Conservation (phyloP, 2,113 vertebrate genomes). For the Sinocyclocheilus anshuiensis region DNA sequence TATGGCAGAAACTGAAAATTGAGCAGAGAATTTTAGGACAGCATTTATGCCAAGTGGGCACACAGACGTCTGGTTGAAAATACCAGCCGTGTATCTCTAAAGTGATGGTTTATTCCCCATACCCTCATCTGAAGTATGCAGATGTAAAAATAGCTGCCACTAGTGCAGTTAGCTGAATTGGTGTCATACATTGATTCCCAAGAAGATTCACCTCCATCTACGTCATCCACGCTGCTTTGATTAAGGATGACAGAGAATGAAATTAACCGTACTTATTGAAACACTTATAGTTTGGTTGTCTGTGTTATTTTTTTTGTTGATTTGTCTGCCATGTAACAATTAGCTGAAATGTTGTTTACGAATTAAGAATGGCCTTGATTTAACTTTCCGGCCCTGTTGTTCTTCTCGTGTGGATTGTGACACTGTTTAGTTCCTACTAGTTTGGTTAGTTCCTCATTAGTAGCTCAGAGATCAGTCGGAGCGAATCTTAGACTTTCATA, state of each 20-base stretch:
- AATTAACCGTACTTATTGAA: not conserved
- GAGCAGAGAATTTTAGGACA: not conserved
- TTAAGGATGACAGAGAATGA: not conserved
- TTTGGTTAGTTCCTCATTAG: conserved; percentile 9
- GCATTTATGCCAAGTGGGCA: not conserved
- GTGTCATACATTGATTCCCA: not conserved
- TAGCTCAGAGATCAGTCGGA: not conserved
- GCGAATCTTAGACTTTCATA: not conserved
- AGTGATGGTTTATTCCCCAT: conserved; percentile 26
- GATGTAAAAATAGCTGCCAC: conserved; percentile 46
- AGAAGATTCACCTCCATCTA: not conserved
- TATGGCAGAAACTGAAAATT: not conserved
- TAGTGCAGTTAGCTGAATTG: conserved; percentile 14
- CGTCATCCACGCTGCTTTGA: not conserved
- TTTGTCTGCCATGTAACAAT: not conserved
- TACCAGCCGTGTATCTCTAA: not conserved
- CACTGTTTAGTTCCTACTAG: not conserved
- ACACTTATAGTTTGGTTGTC: not conserved
- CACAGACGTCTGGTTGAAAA: not conserved
- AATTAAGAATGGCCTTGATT: not conserved
- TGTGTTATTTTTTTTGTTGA: not conserved
- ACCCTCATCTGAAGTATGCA: conserved; percentile 33
- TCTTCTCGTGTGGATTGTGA: not conserved
- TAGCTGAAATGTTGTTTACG: not conserved
- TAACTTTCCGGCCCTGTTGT: not conserved